phyloP scores from a whole-genome alignment of 2,113 vertebrate genomes.

The Pyxicephalus adspersus region DNA sequence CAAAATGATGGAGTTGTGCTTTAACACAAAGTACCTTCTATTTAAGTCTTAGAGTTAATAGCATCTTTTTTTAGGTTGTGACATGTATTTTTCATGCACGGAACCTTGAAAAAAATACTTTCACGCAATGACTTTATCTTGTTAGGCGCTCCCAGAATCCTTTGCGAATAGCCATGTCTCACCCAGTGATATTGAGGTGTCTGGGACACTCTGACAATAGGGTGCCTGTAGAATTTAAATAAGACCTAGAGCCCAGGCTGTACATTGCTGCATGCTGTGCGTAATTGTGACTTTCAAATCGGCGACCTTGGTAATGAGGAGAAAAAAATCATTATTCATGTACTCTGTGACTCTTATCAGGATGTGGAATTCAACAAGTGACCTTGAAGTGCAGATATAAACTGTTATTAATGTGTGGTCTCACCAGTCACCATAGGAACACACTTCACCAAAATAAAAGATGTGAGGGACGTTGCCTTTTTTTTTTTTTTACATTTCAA shows the following conservation, averaged over 20 bases:
- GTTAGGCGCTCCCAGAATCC: slow-evolving; percentile 35
- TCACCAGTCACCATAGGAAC: slow-evolving; percentile 48
- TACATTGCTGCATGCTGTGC: background rate
- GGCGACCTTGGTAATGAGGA: slow-evolving; percentile 46
- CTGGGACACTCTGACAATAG: slow-evolving; percentile 45
- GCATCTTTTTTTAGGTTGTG: background rate
- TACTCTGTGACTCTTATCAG: slow-evolving; percentile 32
- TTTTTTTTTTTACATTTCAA: slow-evolving; percentile 24
- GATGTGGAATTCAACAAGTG: slow-evolving; percentile 50
- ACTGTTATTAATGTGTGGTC: slow-evolving; percentile 35
- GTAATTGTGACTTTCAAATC: slow-evolving; percentile 49
- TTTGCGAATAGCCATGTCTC: slow-evolving; percentile 11
- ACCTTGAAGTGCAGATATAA: slow-evolving; percentile 38
- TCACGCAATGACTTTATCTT: slow-evolving; percentile 16
- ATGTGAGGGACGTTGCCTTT: background rate
- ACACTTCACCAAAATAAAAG: slow-evolving; percentile 33
- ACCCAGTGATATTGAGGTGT: slow-evolving; percentile 44
- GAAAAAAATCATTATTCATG: slow-evolving; percentile 49
- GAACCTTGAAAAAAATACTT: slow-evolving; percentile 40
- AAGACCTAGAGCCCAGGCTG: slow-evolving; percentile 18
- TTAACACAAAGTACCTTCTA: too few species aligned
- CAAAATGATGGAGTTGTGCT: too few species aligned
- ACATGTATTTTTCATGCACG: background rate
- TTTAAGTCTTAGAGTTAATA: too few species aligned
- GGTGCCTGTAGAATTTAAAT: slow-evolving; percentile 47